phyloP scores from a whole-genome alignment of 2,113 vertebrate species.

The Marmota flaviventris region DNA sequence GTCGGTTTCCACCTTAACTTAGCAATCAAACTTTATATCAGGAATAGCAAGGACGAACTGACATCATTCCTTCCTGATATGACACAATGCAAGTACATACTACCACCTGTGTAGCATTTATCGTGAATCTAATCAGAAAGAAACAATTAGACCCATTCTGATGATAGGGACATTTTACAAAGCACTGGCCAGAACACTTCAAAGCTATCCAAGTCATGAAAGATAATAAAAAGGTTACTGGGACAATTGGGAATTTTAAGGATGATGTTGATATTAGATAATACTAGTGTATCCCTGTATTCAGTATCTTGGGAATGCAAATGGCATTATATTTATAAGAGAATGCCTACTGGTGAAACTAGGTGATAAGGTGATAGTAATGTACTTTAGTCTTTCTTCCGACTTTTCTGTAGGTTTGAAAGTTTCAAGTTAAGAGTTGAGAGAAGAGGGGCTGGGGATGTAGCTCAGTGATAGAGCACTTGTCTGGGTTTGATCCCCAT shows the following conservation, averaged over 20 bases:
- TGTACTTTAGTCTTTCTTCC: not conserved
- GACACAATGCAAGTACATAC: not conserved
- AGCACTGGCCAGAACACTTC: not conserved
- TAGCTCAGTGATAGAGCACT: not conserved
- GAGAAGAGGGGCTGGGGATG: not conserved
- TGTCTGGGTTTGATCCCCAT: not conserved
- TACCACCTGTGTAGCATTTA: not conserved
- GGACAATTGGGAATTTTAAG: not conserved
- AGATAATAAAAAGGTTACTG: not conserved
- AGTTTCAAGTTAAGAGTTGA: not conserved
- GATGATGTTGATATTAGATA: not conserved
- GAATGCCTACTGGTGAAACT: not conserved
- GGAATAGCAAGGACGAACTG: not conserved
- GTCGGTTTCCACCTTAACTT: not conserved
- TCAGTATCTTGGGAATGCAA: not conserved
- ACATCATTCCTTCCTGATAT: not conserved
- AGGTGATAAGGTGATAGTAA: not conserved
- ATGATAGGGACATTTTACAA: not conserved
- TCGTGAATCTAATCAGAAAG: slow-evolving; percentile 6
- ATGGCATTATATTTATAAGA: not conserved
- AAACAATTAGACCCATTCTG: slow-evolving; percentile 23
- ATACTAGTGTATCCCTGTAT: not conserved
- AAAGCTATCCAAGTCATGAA: not conserved
- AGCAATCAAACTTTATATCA: not conserved
- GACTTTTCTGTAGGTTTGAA: not conserved